phyloP scores from a whole-genome alignment of 2,113 vertebrate genomes.

The Charina bottae region DNA sequence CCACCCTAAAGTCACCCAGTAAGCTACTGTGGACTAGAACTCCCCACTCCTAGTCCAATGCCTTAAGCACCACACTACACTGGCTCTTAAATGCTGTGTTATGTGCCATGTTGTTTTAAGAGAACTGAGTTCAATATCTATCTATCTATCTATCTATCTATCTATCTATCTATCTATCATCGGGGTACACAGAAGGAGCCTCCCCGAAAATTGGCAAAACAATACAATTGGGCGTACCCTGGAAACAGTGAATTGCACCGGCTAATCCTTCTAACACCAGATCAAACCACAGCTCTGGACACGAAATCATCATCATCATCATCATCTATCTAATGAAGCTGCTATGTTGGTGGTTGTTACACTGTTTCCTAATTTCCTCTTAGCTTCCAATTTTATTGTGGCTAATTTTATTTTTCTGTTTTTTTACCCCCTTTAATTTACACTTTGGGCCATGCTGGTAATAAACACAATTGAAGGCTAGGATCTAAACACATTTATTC shows the following conservation, averaged over 20 bases:
- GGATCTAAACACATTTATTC: background rate
- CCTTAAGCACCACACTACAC: background rate
- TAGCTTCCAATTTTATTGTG: background rate
- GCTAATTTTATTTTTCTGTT: background rate
- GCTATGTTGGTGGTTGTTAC: background rate
- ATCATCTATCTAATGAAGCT: too few relatives aligned
- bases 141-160: too few relatives aligned
- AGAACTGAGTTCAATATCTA: background rate
- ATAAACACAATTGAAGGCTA: background rate
- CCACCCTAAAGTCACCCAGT: background rate
- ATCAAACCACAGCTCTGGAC: too few relatives aligned
- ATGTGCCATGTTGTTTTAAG: background rate
- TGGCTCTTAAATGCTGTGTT: background rate
- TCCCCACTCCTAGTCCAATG: background rate
- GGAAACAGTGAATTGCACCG: too few relatives aligned
- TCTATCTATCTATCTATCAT: too few relatives aligned
- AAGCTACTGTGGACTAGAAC: background rate
- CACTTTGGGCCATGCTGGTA: background rate
- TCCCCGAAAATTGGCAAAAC: too few relatives aligned
- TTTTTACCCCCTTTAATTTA: background rate
- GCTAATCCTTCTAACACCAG: too few relatives aligned
- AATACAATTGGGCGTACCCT: too few relatives aligned
- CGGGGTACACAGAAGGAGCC: too few relatives aligned
- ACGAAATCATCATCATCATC: too few relatives aligned
- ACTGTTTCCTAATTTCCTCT: background rate